phyloP scores from a whole-genome alignment of 2,888 invertebrate species.

The Alloplasta piceator region DNA sequence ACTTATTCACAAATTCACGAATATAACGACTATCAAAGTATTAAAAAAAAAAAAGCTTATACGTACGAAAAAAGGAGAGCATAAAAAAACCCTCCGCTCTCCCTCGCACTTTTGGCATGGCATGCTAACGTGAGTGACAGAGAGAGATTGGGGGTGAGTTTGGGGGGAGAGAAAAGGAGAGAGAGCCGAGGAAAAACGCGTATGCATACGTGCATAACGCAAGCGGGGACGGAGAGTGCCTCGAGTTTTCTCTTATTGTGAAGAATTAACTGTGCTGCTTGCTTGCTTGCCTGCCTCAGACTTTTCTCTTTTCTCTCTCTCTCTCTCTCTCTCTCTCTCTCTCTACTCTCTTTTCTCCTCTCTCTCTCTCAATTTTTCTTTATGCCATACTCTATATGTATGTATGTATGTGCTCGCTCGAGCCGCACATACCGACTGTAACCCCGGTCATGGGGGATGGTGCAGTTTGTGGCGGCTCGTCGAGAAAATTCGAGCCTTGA shows the following conservation, averaged over 20 bases:
- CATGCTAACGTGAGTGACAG: conserved; percentile 53
- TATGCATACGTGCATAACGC: conserved; percentile 13
- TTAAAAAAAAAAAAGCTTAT: conserved; percentile 1
- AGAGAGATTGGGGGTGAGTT: conserved; percentile 57
- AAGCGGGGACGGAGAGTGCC: conserved; percentile 17
- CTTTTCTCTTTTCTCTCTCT: conserved; percentile 20
- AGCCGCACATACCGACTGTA: conserved; percentile 18
- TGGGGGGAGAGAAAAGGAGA: conserved; percentile 41
- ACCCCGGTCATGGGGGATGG: conserved; percentile 17
- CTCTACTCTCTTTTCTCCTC: not conserved
- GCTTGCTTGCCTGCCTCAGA: conserved; percentile 48
- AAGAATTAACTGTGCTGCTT: conserved; percentile 73
- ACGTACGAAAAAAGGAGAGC: conserved; percentile 29
- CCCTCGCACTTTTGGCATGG: not conserved
- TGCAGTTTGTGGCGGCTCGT: conserved; percentile 29
- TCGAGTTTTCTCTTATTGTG: conserved; percentile 75
- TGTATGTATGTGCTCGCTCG: conserved; percentile 2
- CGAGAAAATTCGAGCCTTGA: conserved; percentile 76
- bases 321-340: conserved; percentile 10
- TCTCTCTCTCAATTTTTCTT: conserved; percentile 10
- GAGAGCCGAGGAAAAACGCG: conserved; percentile 47
- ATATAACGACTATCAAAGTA: conserved; percentile 11
- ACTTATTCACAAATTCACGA: conserved; percentile 24
- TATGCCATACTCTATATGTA: too few species aligned
- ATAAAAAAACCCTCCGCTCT: conserved; percentile 12